Conservation (phyloP, 2,113 vertebrate species). For the Desmodus rotundus region DNA sequence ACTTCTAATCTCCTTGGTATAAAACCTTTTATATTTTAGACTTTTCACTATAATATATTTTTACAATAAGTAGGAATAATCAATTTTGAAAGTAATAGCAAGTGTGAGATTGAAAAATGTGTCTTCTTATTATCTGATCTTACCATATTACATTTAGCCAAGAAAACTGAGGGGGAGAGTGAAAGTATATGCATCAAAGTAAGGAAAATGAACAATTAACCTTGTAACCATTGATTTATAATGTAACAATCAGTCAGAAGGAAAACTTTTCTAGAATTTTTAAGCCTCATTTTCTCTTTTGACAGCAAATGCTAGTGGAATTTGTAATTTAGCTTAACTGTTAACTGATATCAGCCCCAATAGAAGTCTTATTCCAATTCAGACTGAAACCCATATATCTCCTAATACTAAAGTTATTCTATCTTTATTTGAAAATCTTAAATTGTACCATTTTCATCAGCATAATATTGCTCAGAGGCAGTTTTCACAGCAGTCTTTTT, state of each 20-base stretch:
- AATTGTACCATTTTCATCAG: conserved; percentile 71
- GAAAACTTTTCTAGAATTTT: conserved; percentile 37
- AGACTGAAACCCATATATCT: conserved; percentile 14
- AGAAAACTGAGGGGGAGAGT: neutral
- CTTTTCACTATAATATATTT: neutral
- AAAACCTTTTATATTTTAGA: neutral
- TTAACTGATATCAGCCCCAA: conserved; percentile 32
- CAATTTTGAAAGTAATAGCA: neutral
- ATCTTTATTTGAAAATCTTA: conserved; percentile 65
- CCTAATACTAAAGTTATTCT: conserved; percentile 33
- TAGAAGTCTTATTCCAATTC: neutral
- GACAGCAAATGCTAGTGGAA: conserved; percentile 31
- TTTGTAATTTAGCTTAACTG: conserved; percentile 42
- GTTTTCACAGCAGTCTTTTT: conserved; percentile 64
- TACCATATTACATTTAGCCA: neutral
- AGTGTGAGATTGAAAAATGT: neutral
- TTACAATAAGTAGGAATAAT: neutral
- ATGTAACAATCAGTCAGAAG: neutral
- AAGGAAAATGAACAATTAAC: neutral
- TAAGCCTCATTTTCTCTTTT: conserved; percentile 42
- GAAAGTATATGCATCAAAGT: neutral
- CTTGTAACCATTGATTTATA: conserved; percentile 21
- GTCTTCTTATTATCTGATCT: neutral
- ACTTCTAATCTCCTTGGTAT: neutral
- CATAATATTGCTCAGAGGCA: conserved; percentile 36